A percentile compares a stretch with the other conserved stretches of the same genome.
Evolutionary conservation across 1,140 invertebrate genomes (phyloP).

Genomic region (Apis dorsata): DNA sequence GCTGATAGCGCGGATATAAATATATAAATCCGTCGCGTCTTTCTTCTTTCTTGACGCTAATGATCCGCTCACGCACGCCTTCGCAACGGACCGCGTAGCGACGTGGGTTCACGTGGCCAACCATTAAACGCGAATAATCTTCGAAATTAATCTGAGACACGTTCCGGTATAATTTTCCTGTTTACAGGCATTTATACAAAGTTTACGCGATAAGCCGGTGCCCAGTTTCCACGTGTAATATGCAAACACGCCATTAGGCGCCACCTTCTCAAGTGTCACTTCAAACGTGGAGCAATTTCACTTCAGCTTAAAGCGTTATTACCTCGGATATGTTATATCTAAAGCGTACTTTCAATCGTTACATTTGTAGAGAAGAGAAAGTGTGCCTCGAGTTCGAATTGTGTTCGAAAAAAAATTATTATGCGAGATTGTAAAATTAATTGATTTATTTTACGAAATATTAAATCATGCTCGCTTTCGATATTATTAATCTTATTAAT

Average conservation of each 20-base stretch:
- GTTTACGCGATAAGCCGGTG: constrained; percentile 39
- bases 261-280: constrained; percentile 16
- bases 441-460: no score
- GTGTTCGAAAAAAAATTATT: no score
- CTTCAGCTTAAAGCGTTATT: neutral
- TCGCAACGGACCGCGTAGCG: constrained; percentile 25
- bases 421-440: no score
- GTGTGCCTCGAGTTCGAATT: no score
- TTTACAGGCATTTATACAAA: constrained; percentile 53
- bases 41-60: constrained; percentile 20
- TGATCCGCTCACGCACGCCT: constrained; percentile 18
- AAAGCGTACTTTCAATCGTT: no score
- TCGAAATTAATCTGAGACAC: constrained; percentile 63
- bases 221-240: neutral
- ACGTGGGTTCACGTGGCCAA: constrained; percentile 41
- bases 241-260: constrained; percentile 31
- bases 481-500: no score
- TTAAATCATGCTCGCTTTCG: no score
- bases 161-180: constrained; percentile 56
- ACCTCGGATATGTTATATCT: no score
- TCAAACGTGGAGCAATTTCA: neutral
- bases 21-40: neutral
- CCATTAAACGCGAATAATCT: constrained; percentile 57
- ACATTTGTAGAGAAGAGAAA: no score
- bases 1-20: neutral